phyloP scores from a whole-genome alignment of 2,797 vertebrate species.

The Acomys russatus region DNA sequence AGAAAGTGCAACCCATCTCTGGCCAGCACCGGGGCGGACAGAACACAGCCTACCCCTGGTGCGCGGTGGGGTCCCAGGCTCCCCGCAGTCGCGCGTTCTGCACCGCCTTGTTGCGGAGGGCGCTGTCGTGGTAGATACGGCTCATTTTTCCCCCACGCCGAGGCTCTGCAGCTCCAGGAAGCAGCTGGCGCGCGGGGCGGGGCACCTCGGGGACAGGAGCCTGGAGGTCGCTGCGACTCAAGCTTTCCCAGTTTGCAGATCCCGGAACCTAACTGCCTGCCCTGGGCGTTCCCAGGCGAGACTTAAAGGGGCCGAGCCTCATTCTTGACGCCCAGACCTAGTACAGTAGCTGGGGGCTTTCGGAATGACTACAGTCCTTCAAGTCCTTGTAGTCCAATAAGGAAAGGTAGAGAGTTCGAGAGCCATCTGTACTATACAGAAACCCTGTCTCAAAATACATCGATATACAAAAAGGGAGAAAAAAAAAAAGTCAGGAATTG shows the following conservation, averaged over 20 bases:
- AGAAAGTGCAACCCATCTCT: background rate
- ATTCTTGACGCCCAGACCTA: background rate
- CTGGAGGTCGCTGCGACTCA: background rate
- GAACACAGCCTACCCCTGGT: slow-evolving; percentile 89
- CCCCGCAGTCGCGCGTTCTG: slow-evolving; percentile 87
- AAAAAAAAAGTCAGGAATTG: background rate
- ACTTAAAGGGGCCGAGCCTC: slow-evolving; percentile 68
- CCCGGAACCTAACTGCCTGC: background rate
- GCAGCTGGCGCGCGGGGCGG: too few relatives aligned
- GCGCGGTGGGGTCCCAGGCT: slow-evolving; percentile 87
- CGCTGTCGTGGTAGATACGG: slow-evolving; percentile 92
- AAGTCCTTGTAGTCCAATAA: background rate
- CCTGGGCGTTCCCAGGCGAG: background rate
- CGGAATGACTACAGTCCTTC: background rate
- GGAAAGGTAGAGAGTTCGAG: background rate
- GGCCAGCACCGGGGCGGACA: background rate
- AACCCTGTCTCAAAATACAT: background rate
- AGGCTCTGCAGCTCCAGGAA: background rate
- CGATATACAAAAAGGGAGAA: background rate
- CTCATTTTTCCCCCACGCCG: slow-evolving; percentile 88
- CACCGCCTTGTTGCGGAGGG: slow-evolving; percentile 91
- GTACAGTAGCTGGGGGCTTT: background rate
- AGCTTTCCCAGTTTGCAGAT: rapidly evolving
- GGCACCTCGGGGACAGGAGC: background rate
- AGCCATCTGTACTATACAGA: background rate